Base-by-base conservation (phyloP, 2,113 vertebrate genomes). In the Etheostoma spectabile region DNA sequence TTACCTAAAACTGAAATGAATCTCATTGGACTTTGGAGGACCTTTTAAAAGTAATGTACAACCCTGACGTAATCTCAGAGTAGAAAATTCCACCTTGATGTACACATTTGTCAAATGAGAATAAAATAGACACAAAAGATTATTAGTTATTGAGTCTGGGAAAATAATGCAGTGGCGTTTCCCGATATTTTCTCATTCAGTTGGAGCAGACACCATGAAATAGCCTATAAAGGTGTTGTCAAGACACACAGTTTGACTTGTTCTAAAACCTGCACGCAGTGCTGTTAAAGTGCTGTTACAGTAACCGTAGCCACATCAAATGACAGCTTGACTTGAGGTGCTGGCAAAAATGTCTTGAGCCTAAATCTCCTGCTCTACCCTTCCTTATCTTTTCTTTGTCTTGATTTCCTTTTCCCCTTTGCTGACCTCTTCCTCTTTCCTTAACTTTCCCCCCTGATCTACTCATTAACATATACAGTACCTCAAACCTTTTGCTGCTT, bases 191-290 rank as follows among this genome's bases (percentile, higher is more conserved):
- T 49, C 71, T 71, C 72, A 68, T 77, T 53, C 65, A 70, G 71
- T 84, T 79, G 65, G 81, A 73, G 81, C 87, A 76, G 71, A 88
- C 57, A 87, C 71, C 83, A 83, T 90, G 77, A 87, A 90, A 89
- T 84, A 88, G 85, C 71, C 77, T 73, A 75, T 86, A 80, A 89
- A 84, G 74, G 63, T 91, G 79, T 73, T 82, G 83, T 83, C 67
- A 86, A 88, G 90, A 87, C 83, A 85, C 6, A 14, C 21, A 49
- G 16, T 53, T 42, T 13, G 22, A 27, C 33, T 38, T 22, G 63
- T 76, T 72, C 35, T 73, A 56, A 84, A 70, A 52, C 57, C 30
- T 61, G 55, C 42, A 18, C 0, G 11, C 66, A 18, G 63, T 35
- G 51, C 53, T 57, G 60, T 60, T 69, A 48, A 87, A 75, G 52